phyloP scores from a whole-genome alignment of 2,797 vertebrate species.

The Pempheris klunzingeri region DNA sequence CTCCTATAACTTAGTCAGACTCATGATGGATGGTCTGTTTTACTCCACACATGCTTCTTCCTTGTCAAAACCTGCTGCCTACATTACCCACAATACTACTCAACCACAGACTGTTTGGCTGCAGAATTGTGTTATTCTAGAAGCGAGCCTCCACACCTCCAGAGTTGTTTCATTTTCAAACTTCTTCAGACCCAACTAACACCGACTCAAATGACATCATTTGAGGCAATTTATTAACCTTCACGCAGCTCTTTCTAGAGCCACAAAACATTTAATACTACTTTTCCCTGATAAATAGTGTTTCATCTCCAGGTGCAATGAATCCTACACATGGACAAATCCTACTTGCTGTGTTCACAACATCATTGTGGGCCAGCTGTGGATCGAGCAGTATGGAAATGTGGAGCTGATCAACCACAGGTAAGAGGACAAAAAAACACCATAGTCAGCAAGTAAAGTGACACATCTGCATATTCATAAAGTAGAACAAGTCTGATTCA shows the following conservation, averaged over 20 bases:
- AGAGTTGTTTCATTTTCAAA: not conserved
- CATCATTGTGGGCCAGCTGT: conserved; percentile 98
- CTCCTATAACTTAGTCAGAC: too few relatives aligned
- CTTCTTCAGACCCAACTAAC: not conserved
- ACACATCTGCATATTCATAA: not conserved
- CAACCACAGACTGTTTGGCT: not conserved
- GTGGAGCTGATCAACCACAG: conserved; percentile 96
- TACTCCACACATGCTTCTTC: not conserved
- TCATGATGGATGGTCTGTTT: too few relatives aligned
- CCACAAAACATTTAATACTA: too few relatives aligned
- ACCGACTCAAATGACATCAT: not conserved
- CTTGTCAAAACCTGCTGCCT: not conserved
- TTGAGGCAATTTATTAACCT: not conserved
- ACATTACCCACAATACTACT: conserved; percentile 15
- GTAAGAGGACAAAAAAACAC: conserved; percentile 74
- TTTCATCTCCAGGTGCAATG: conserved; percentile 86
- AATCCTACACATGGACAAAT: conserved; percentile 98
- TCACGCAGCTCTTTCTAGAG: too few relatives aligned
- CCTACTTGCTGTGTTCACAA: conserved; percentile 98
- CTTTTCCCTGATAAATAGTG: too few relatives aligned
- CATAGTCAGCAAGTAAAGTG: not conserved
- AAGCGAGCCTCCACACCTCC: not conserved
- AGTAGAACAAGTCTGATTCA: not conserved
- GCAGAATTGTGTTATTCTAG: not conserved
- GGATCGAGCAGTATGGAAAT: conserved; percentile 98